Conservation (phyloP, 1,140 invertebrate genomes). For the Gonioctena quinquepunctata region DNA sequence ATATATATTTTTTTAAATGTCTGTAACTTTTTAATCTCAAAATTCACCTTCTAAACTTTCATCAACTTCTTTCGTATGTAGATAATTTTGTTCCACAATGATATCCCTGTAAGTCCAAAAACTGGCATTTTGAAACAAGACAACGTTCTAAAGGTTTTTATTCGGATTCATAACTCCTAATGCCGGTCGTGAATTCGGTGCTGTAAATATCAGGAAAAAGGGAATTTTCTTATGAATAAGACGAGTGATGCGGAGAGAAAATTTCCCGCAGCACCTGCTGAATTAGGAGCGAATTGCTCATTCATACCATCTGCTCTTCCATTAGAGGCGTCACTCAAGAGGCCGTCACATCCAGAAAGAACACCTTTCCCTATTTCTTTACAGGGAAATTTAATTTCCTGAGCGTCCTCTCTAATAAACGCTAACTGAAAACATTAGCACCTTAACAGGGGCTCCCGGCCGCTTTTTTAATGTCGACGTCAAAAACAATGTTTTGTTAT, state of each 20-base stretch:
- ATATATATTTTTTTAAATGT: too few relatives aligned
- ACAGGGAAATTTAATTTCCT: constrained; percentile 57
- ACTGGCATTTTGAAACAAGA: too few relatives aligned
- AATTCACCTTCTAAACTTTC: too few relatives aligned
- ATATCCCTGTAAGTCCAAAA: too few relatives aligned
- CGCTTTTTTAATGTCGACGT: constrained; percentile 46
- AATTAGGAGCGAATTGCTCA: constrained; percentile 57
- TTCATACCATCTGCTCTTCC: constrained; percentile 56
- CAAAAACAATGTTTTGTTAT: constrained; percentile 50
- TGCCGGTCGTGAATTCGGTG: not conserved
- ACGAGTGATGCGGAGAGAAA: constrained; percentile 17
- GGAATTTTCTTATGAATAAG: constrained; percentile 40
- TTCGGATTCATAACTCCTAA: not conserved
- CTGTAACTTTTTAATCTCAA: too few relatives aligned
- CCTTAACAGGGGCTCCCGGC: constrained; percentile 42
- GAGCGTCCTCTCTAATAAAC: constrained; percentile 47
- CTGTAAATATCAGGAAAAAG: constrained; percentile 25
- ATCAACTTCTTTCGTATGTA: too few relatives aligned
- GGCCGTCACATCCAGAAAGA: constrained; percentile 51
- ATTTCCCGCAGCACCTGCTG: constrained; percentile 49
- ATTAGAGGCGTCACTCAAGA: constrained; percentile 52
- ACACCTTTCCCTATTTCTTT: constrained; percentile 55
- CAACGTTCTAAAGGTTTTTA: too few relatives aligned
- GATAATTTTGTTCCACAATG: too few relatives aligned
- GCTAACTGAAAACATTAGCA: constrained; percentile 56